Conservation (phyloP, 2,888 invertebrate species). For the Cremastobaeus sp. region DNA sequence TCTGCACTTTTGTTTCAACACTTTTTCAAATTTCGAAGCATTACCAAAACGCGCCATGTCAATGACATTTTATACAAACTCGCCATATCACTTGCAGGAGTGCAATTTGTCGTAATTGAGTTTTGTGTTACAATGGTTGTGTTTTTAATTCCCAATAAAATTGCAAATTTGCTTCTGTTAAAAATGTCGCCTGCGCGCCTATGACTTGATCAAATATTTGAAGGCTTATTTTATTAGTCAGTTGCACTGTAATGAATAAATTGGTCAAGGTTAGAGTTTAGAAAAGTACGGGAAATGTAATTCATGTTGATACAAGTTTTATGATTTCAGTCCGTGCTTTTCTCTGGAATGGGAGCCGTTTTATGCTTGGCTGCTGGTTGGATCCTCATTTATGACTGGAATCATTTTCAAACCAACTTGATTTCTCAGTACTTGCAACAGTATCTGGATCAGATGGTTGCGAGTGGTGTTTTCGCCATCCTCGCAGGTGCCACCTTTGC, state of each 20-base stretch:
- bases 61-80: too few species aligned
- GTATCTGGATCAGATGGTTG: slow-evolving; percentile 81
- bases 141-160: too few species aligned
- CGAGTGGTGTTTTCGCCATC: slow-evolving; percentile 83
- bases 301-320: background rate
- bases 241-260: background rate
- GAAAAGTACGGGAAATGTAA: background rate
- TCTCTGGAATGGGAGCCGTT: slow-evolving; percentile 82
- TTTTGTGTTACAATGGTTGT: too few species aligned
- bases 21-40: too few species aligned
- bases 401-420: slow-evolving; percentile 74
- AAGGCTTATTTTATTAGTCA: too few species aligned
- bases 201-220: too few species aligned
- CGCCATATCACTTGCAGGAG: too few species aligned
- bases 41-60: too few species aligned
- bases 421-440: slow-evolving; percentile 81
- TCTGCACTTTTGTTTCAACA: too few species aligned
- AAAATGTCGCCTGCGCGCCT: too few species aligned
- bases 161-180: too few species aligned
- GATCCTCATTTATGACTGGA: slow-evolving; percentile 80
- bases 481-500: slow-evolving; percentile 82
- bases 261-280: background rate
- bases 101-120: too few species aligned
- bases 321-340: slow-evolving; percentile 79
- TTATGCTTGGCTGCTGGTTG: slow-evolving; percentile 84